Evolutionary conservation across 2,888 invertebrate genomes (phyloP).

Genomic region (Loripinus fragilis): DNA sequence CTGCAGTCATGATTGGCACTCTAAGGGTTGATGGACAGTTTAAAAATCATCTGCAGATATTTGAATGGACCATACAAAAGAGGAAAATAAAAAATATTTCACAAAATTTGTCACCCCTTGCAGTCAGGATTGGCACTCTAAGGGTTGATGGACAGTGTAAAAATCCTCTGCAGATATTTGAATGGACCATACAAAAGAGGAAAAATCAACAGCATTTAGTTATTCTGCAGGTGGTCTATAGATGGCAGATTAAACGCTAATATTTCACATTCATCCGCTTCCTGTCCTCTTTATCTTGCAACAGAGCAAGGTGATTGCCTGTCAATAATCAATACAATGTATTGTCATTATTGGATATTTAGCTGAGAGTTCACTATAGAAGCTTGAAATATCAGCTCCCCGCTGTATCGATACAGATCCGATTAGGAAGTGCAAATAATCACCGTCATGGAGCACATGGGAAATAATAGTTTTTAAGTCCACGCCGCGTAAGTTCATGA

Average conservation of each 20-base stretch:
- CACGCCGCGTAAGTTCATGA: no score
- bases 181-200: no score
- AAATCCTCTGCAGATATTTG: no score
- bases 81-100: no score
- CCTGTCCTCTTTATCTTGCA: not conserved
- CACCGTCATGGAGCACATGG: not conserved
- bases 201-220: constrained; percentile 10
- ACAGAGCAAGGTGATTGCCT: not conserved
- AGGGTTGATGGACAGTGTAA: no score
- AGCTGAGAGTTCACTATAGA: constrained; percentile 8
- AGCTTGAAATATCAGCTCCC: constrained; percentile 18
- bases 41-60: no score
- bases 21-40: no score
- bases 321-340: constrained; percentile 6
- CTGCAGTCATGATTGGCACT: no score
- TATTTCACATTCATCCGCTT: constrained; percentile 14
- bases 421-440: constrained; percentile 20
- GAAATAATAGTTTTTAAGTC: not conserved
- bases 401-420: constrained; percentile 3
- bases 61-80: no score
- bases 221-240: constrained; percentile 12
- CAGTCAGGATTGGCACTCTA: no score
- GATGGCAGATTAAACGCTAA: constrained; percentile 12
- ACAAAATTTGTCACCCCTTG: no score
- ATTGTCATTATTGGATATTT: constrained; percentile 15